A percentile compares a stretch with the other conserved stretches of the same genome.
Evolutionary conservation across 2,113 vertebrate species (phyloP).

Genomic region (Collichthys lucidus): DNA sequence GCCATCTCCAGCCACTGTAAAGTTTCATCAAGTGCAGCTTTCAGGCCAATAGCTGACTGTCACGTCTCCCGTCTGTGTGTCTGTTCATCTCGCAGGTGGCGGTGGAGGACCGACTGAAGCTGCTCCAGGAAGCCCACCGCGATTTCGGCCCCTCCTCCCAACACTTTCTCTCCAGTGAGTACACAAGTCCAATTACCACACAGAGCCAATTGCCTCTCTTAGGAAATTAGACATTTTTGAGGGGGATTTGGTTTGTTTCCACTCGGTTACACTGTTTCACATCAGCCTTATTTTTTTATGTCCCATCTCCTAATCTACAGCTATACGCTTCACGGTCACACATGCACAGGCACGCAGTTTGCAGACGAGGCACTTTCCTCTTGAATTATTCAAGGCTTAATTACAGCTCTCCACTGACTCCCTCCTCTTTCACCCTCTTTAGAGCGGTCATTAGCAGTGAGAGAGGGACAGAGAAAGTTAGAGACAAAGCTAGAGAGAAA

Average conservation of each 20-base stretch:
- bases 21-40: constrained; percentile 9
- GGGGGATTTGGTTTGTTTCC: constrained; percentile 16
- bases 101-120: constrained; percentile 93
- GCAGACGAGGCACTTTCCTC: constrained; percentile 55
- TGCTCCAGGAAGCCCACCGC: constrained; percentile 93
- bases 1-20: constrained; percentile 33
- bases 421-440: constrained; percentile 33
- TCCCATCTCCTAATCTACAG: constrained; percentile 24
- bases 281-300: background rate
- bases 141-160: constrained; percentile 96
- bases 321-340: constrained; percentile 3
- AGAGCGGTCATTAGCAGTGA: constrained; percentile 64
- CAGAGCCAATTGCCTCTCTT: constrained; percentile 14
- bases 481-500: constrained; percentile 37
- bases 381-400: constrained; percentile 77
- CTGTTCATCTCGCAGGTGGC: constrained; percentile 85
- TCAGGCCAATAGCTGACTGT: constrained; percentile 27
- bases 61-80: constrained; percentile 12
- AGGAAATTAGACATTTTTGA: background rate
- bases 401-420: constrained; percentile 60
- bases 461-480: constrained; percentile 19
- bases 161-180: constrained; percentile 97
- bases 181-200: constrained; percentile 17
- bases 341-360: constrained; percentile 13
- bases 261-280: constrained; percentile 25